Base-by-base conservation (phyloP, 1,140 invertebrate genomes). In the Meloidogyne exigua region DNA sequence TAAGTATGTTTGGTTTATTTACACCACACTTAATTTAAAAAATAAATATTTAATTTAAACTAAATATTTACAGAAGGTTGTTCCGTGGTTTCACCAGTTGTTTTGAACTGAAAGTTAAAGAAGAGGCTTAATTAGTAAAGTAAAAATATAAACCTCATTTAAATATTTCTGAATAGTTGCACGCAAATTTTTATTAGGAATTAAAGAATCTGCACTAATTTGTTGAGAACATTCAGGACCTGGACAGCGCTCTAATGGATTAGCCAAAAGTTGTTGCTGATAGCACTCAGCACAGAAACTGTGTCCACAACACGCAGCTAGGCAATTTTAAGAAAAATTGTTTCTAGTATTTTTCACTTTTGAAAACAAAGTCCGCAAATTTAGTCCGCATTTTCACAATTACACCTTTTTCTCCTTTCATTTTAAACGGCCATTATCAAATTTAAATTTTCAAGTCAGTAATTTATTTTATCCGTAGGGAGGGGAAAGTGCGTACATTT, bases 241-340 rank as follows among this genome's bases (percentile, higher is more conserved):
- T 11, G 95, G 95, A 89, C 95, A 98, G 85, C 95, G 92, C 80
- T 95, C 93, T 75, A 95, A 93, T 84, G 96, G 95, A 0, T 94
- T 95, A 85, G 97, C 95, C 18, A 81, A 39, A 65, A 82, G 25
- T 25, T 65, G 44, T 26, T 75, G 68, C n/a, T 76, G 75, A 23
- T 79, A 91, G 94, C 95, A 98, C 89, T 98, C 95, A 90, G 98
- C 95, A 89, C 96, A 99, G 89, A 95, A 98, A 28, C 94, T 96
- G 88, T 94, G 94, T 21, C 94, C 95, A 89, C 95, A 99, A 87
- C 96, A 98, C 1, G 94, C 94, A 87, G 95, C 95, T 57, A 9
- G 13, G 5, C 1, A 15, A 15, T n/a, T n/a, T n/a, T n/a, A 57
- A 57, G 4, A 5, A 3, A 7, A n/a, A 57, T n/a, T 15, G 11